Percentiles rank a stretch among this genome's conserved stretches.
phyloP scores from a whole-genome alignment of 1,140 invertebrate species.

The Pogonomyrmex californicus region DNA sequence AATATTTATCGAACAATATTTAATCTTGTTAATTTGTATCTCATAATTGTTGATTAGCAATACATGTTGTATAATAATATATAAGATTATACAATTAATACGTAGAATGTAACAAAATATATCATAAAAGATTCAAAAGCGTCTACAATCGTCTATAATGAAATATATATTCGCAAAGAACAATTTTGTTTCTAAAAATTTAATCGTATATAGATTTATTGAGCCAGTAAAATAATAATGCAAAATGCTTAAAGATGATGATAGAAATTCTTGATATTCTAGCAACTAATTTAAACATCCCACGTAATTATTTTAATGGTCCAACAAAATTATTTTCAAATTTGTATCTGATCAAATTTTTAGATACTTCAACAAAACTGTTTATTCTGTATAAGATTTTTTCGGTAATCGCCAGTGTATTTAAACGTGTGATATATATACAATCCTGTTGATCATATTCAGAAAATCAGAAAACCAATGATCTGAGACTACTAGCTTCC shows the following conservation, averaged over 20 bases:
- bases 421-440: not conserved
- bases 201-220: too few species aligned
- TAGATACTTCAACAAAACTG: too few species aligned
- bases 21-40: not conserved
- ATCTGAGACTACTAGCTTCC: slow-evolving; percentile 22
- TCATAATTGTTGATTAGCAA: not conserved
- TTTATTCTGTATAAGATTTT: not conserved
- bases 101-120: not conserved
- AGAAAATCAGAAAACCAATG: slow-evolving; percentile 10
- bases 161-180: not conserved
- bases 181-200: too few species aligned
- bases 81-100: not conserved
- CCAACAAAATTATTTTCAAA: too few species aligned
- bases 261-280: too few species aligned
- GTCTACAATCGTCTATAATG: not conserved
- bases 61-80: not conserved
- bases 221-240: too few species aligned
- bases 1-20: not conserved
- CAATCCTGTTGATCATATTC: not conserved
- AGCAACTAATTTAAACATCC: too few species aligned
- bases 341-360: too few species aligned
- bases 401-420: not conserved
- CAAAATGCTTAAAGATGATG: too few species aligned
- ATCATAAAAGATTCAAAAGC: not conserved
- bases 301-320: too few species aligned